Base-by-base conservation (phyloP, 2,888 invertebrate species). In the Diaprepes abbreviatus region DNA sequence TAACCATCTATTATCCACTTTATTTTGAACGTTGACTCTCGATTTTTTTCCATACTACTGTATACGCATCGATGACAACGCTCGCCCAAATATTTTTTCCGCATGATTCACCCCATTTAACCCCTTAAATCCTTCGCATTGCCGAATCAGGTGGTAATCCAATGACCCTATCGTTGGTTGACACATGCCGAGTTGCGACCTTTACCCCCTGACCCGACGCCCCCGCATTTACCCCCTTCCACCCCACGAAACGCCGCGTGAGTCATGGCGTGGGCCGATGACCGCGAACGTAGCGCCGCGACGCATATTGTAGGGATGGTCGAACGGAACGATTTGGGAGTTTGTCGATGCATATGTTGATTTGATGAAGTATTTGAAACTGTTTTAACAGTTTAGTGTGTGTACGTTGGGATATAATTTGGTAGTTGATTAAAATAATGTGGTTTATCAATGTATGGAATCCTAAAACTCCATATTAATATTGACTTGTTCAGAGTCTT, bases 161-260 rank as follows among this genome's bases (percentile, higher is more conserved):
- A 40, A 52, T 63, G 45, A 58, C 57, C 57, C 57, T 16, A 36
- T 52, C 54, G 19, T 35, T 36, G 54, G 38, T 43, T 55, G 64
- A 64, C 54, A 54, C 52, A 55, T 54, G 64, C 43, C 21, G 50
- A 43, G 50, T 65, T 55, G 48, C 57, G 65, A 65, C 65, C 65
- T 65, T 65, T 65, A 65, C 65, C 65, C 65, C 50, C 45, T 65
- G 65, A 65, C 65, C 65, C 31, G 57, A 45, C 65, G 43, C 52
- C 63, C 31, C 54, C 54, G 35, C 36, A 4, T 31, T 40, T 24
- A 19, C 24, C 62, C 31, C 35, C 7, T 28, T 60, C 33, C 16
- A 9, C 9, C 45, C 45, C 45, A 17, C 16, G 12, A 33, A 3
- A 10, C 12, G 5, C 21, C 43, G 64, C 31, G 45, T 64, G 64